Base-by-base conservation (phyloP, 2,113 vertebrate species). In the Aramus guarauna region DNA sequence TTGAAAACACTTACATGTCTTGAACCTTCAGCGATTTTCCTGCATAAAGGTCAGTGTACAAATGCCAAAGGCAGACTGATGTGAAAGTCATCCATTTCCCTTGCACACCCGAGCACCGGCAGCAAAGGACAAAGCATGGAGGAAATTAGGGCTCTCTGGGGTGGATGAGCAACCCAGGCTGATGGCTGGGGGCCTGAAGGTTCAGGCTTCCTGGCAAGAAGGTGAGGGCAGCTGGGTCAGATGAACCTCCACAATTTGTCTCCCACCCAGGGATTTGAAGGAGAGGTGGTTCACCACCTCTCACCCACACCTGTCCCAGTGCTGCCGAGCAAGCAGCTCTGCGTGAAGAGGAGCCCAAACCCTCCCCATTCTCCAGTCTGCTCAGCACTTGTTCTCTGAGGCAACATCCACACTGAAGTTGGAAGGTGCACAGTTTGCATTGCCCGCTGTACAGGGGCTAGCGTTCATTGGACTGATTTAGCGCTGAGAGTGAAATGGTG, bases 261-360 rank as follows among this genome's bases (percentile, higher is more conserved):
- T 92, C n/a, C 20, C 21, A 34, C 3, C 5, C 0, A 0, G 12
- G 11, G 37, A 53, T 22, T 58, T 3, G 0, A 88, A 62, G 47
- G 37, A 62, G 22, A 16, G 13, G 9, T 0, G 0, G 85, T 55
- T 73, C 9, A 30, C 47, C 3, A 3, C 27, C 30, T 87, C 39
- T 59, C 66, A 68, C 8, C n/a, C 22, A 43, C 9, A 10, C n/a
- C 22, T 34, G 23, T 14, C 50, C 41, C 21, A 17, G 16, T 7
- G 20, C 74, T 73, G 48, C 43, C 4, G 7, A 67, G 29, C 58
- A 75, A 67, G 29, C 58, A 75, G 18, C 34, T 52, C 48, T 11
- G 34, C 34, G 16, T 37, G 16, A 60, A 20, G 37, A 66, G 26
- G 5, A 63, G 23, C 20, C n/a, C 10, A 15, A 53, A 8, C 20